phyloP scores from a whole-genome alignment of 1,140 invertebrate genomes.

The Pachypeltis micranthus region DNA sequence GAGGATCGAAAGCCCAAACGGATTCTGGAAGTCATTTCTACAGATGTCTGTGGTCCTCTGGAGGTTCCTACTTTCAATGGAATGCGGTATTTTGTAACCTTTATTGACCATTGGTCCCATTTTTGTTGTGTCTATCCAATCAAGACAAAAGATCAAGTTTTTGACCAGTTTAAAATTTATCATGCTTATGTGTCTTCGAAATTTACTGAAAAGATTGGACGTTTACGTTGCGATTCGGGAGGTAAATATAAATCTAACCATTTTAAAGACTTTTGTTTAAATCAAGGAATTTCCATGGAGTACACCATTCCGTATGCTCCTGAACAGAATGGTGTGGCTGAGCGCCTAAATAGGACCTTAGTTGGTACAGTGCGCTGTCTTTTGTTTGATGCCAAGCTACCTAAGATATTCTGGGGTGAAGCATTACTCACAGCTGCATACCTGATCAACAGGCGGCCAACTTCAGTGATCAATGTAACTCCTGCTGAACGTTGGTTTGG shows the following conservation, averaged over 20 bases:
- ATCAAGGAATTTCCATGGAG: constrained; percentile 29
- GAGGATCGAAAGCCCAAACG: neutral
- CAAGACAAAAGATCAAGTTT: neutral
- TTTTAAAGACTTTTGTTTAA: constrained; percentile 23
- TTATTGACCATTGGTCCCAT: neutral
- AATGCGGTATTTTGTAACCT: neutral
- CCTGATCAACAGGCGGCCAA: constrained; percentile 16
- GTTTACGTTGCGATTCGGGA: neutral
- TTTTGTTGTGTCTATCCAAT: neutral
- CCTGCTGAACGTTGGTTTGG: neutral
- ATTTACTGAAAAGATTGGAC: constrained; percentile 1
- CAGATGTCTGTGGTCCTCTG: neutral
- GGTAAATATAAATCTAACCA: constrained; percentile 12
- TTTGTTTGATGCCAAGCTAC: constrained; percentile 26
- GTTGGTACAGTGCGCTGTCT: constrained; percentile 28
- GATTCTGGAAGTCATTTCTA: neutral
- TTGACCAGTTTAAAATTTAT: neutral
- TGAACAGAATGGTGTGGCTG: constrained; percentile 32
- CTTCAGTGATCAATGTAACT: constrained; percentile 13
- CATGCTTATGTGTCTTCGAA: neutral
- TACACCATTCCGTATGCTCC: constrained; percentile 29
- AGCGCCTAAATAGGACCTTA: constrained; percentile 30
- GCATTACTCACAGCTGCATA: constrained; percentile 23
- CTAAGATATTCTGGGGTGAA: constrained; percentile 30
- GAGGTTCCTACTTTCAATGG: neutral